Percentiles rank a stretch among this genome's conserved stretches.
These are phyloP conservation scores for Mobula hypostoma DNA, from an alignment of 2,113 vertebrate species.

Conservation along the genomic window DNA sequence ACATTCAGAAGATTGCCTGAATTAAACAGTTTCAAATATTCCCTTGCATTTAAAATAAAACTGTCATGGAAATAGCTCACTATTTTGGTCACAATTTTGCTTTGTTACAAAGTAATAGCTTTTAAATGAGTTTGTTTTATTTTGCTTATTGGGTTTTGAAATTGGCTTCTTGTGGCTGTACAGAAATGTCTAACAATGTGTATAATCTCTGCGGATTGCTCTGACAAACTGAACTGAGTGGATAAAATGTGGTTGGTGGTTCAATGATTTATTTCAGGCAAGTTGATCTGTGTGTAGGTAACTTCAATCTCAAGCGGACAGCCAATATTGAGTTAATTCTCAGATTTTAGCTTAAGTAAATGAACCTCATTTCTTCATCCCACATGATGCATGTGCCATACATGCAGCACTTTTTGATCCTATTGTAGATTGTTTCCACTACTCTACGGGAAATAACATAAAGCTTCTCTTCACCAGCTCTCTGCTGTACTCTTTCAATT, in stretches of 20 bases:
- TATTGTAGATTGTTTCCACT: background rate
- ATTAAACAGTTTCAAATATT: background rate
- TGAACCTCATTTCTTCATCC: background rate
- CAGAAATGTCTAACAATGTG: background rate
- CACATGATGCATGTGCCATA: background rate
- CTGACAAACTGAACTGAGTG: background rate
- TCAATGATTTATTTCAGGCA: background rate
- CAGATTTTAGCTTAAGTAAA: background rate
- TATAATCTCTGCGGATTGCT: background rate
- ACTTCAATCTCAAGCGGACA: background rate
- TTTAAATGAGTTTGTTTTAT: slow-evolving; percentile 6
- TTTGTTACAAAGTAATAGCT: slow-evolving; percentile 6
- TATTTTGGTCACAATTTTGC: slow-evolving; percentile 9
- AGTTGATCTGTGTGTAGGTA: background rate
- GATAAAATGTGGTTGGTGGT: background rate
- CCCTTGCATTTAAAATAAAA: background rate
- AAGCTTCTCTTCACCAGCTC: background rate
- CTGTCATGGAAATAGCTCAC: background rate
- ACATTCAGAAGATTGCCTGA: background rate
- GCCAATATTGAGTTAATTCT: background rate
- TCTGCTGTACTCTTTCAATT: too few relatives aligned
- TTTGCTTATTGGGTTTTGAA: slow-evolving; percentile 32
- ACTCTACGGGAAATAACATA: background rate
- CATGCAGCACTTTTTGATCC: background rate
- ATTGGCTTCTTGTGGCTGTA: background rate